Evolutionary conservation across 2,113 vertebrate genomes (phyloP).

Genomic region (Zosterops pallidus): DNA sequence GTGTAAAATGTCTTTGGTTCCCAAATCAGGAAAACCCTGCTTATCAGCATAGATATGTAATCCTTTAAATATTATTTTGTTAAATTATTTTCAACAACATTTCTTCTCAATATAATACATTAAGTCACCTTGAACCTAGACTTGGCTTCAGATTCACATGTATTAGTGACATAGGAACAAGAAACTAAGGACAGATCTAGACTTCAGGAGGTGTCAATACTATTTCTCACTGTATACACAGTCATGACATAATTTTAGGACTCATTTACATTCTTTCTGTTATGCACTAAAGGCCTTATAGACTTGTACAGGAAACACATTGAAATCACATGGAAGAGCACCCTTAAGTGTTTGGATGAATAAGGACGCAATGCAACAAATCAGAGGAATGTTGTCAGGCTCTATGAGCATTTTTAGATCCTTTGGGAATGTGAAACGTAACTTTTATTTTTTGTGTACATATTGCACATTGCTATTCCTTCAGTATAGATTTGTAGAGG

Average conservation of each 20-base stretch:
- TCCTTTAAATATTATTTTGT: neutral
- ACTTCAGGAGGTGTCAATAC: neutral
- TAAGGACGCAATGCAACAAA: neutral
- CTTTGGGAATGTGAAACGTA: neutral
- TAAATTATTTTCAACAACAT: neutral
- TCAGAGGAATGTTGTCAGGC: neutral
- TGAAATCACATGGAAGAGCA: neutral
- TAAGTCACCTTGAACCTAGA: neutral
- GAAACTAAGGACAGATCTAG: neutral
- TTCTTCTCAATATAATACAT: neutral
- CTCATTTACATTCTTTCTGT: neutral
- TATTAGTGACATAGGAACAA: neutral
- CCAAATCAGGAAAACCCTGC: neutral
- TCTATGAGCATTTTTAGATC: neutral
- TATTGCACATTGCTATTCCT: neutral
- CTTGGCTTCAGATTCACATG: neutral
- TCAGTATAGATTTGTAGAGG: neutral
- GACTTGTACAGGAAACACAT: neutral
- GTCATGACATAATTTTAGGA: neutral
- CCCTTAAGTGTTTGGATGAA: neutral
- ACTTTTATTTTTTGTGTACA: neutral
- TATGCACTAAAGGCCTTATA: neutral
- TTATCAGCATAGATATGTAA: neutral
- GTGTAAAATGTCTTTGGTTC: neutral
- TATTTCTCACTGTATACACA: neutral